Percentiles rank a stretch among this genome's conserved stretches.
Conservation (phyloP, 2,888 invertebrate species). For the Rhimphoctona megacephalus region DNA sequence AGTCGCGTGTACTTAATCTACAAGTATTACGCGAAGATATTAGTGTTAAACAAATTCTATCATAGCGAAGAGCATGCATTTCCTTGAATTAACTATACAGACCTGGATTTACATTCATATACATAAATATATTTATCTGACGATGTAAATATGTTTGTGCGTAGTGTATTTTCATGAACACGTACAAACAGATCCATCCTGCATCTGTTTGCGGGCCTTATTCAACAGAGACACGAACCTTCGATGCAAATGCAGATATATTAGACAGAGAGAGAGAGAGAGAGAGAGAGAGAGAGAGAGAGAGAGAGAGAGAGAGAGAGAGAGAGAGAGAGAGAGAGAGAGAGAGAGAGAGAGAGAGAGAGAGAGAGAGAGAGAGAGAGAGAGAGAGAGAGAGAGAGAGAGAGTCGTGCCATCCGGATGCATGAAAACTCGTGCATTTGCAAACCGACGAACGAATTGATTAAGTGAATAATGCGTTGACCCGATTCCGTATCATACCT, state of each 20-base stretch:
- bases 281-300: not conserved
- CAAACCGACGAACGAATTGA: slow-evolving; percentile 45
- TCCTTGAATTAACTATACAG: slow-evolving; percentile 34
- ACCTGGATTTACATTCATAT: not conserved
- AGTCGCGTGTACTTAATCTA: not conserved
- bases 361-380: too few relatives aligned
- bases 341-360: not conserved
- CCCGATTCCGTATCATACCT: slow-evolving; percentile 39
- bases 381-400: too few relatives aligned
- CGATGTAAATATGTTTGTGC: not conserved
- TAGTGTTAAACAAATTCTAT: slow-evolving; percentile 9
- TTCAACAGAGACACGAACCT: not conserved
- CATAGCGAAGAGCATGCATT: slow-evolving; percentile 32
- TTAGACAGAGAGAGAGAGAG: not conserved
- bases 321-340: not conserved
- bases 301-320: not conserved
- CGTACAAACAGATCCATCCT: not conserved
- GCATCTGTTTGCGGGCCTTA: not conserved
- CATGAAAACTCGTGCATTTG: slow-evolving; percentile 33
- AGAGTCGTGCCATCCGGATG: not conserved
- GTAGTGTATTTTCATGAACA: not conserved
- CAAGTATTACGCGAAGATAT: not conserved
- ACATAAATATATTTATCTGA: not conserved
- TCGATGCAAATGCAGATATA: not conserved
- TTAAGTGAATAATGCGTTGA: slow-evolving; percentile 57